Evolutionary conservation across 64 coral and sea anemone genomes (phyloP).

Genomic region (Pocillopora damicornis): DNA sequence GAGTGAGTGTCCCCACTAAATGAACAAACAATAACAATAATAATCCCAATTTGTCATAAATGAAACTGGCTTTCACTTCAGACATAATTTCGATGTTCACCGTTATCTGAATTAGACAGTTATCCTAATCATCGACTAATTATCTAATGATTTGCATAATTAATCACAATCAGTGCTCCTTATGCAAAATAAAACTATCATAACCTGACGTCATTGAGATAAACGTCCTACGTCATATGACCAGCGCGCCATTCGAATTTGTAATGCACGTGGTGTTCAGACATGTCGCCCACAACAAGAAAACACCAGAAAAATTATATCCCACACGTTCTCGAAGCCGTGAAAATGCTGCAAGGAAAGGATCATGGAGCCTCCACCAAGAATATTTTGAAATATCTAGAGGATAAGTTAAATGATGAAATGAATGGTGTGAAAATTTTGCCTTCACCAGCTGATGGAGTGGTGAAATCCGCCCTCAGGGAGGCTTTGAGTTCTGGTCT

Average conservation of each 20-base stretch:
- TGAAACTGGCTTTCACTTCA: too few species aligned
- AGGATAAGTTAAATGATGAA: background rate
- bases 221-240: background rate
- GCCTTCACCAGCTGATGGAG: background rate
- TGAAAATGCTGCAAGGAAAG: constrained; percentile 27
- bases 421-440: constrained; percentile 25
- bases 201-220: too few species aligned
- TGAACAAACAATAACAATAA: too few species aligned
- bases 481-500: constrained; percentile 55
- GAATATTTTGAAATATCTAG: constrained; percentile 36
- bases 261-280: background rate
- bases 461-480: constrained; percentile 50
- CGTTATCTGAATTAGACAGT: too few species aligned
- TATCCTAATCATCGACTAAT: too few species aligned
- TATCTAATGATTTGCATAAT: too few species aligned
- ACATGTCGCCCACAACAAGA: constrained; percentile 11
- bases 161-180: too few species aligned
- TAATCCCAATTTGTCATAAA: too few species aligned
- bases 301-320: background rate
- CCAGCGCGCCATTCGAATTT: background rate
- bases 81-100: too few species aligned
- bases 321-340: constrained; percentile 23
- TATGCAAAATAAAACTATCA: too few species aligned
- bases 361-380: constrained; percentile 35
- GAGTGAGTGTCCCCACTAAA: too few species aligned